A percentile compares a stretch with the other conserved stretches of the same genome.
Evolutionary conservation across 1,140 invertebrate genomes (phyloP).

Genomic region (Bombus fervidus): DNA sequence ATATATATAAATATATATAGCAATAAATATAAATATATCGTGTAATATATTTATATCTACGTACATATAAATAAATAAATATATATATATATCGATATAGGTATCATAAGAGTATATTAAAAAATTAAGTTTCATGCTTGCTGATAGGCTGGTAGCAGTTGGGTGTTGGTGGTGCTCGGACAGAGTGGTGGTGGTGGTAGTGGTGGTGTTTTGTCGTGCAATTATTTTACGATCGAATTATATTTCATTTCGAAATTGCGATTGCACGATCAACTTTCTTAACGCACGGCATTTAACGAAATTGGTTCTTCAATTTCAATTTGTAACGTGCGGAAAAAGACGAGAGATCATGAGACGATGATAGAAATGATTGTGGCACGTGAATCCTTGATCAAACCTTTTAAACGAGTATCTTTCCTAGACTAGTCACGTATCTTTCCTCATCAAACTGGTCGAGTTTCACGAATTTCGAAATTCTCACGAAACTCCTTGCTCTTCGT

Average conservation of each 20-base stretch:
- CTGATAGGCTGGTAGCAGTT: conserved; percentile 77
- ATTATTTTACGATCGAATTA: conserved; percentile 28
- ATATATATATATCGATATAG: conserved; percentile 49
- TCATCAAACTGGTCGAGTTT: conserved; percentile 4
- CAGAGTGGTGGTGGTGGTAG: conserved; percentile 72
- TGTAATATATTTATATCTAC: not conserved
- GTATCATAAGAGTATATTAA: conserved; percentile 57
- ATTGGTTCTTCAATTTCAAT: not conserved
- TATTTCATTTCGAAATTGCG: not conserved
- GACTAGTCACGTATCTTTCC: not conserved
- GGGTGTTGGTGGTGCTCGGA: conserved; percentile 80
- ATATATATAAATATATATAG: not conserved
- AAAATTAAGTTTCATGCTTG: conserved; percentile 76
- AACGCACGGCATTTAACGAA: not conserved
- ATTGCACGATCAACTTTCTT: conserved; percentile 15
- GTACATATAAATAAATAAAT: not conserved
- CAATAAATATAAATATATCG: not conserved
- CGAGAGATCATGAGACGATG: not conserved
- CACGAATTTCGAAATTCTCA: not conserved
- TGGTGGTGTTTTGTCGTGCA: conserved; percentile 61
- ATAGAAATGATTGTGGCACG: not conserved
- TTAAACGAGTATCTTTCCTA: not conserved
- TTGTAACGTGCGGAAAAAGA: not conserved
- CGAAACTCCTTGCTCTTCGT: not conserved
- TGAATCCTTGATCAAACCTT: not conserved